These are phyloP conservation scores for Ceratoteleas bidentatus DNA, from an alignment of 1,140 invertebrate species.

Conservation along the genomic window DNA sequence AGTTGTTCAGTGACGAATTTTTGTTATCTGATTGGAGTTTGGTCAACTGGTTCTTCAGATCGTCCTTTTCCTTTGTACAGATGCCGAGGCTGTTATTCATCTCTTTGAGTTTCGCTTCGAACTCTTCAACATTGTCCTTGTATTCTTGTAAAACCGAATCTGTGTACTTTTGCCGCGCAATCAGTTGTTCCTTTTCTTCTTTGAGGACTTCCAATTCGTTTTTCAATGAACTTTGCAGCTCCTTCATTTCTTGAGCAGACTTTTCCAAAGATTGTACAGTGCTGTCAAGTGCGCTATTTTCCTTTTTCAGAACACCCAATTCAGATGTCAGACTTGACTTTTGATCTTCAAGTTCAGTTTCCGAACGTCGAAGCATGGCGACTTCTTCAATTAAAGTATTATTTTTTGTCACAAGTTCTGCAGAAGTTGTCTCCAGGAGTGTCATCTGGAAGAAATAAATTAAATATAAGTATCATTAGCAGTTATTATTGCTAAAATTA, in stretches of 20 bases:
- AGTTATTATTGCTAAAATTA: no score
- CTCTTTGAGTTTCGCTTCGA: constrained; percentile 56
- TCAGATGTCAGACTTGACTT: no score
- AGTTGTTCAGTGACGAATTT: constrained; percentile 23
- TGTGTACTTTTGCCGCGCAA: constrained; percentile 3
- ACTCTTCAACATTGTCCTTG: constrained; percentile 31
- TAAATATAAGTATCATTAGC: no score
- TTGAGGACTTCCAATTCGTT: constrained; percentile 55
- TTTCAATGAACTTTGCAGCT: background rate
- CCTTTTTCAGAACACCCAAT: no score
- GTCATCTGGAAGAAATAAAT: no score
- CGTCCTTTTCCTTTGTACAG: constrained; percentile 63
- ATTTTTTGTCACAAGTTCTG: no score
- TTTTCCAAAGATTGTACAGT: background rate
- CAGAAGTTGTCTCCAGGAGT: no score
- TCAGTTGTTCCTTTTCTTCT: constrained; percentile 57
- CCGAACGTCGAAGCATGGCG: no score
- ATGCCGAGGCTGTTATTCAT: constrained; percentile 28
- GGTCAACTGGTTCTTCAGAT: constrained; percentile 65
- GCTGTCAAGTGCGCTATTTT: no score
- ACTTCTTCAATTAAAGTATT: no score
- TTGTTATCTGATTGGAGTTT: no score
- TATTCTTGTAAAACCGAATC: constrained; percentile 49
- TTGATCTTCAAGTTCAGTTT: no score
- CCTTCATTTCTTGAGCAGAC: constrained; percentile 9